These are phyloP conservation scores for Carduelis carduelis DNA, from an alignment of 2,797 vertebrate genomes.

Conservation along the genomic window DNA sequence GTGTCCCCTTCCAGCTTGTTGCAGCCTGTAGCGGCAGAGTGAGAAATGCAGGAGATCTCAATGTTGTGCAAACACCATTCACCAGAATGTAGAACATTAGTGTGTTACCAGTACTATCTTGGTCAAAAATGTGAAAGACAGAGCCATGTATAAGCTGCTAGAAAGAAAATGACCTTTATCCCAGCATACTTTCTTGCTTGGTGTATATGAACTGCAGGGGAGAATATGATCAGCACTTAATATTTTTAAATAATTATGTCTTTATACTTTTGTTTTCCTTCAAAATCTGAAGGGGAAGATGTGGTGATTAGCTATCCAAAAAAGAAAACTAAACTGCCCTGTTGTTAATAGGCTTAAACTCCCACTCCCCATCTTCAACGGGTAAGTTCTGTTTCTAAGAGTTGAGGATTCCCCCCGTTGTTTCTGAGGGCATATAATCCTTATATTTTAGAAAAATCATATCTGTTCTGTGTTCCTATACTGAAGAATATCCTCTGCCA, in stretches of 20 bases:
- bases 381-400: neutral
- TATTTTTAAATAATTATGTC: neutral
- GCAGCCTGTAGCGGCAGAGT: rapidly evolving
- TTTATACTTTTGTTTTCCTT: neutral
- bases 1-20: neutral
- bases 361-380: neutral
- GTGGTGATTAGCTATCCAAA: neutral
- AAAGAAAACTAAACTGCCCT: neutral
- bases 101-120: neutral
- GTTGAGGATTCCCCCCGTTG: neutral
- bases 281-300: neutral
- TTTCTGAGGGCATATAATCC: neutral
- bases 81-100: neutral
- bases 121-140: neutral
- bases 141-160: neutral
- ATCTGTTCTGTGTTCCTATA: neutral
- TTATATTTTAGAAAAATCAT: neutral
- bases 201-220: neutral
- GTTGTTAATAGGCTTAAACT: neutral
- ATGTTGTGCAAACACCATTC: neutral
- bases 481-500: neutral
- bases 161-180: neutral
- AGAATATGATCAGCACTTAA: neutral
- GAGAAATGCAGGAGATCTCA: neutral
- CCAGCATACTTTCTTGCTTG: neutral